Percentiles rank a stretch among this genome's conserved stretches.
These are phyloP conservation scores for Calameuta idolon DNA, from an alignment of 2,888 invertebrate species.

Conservation along the genomic window DNA sequence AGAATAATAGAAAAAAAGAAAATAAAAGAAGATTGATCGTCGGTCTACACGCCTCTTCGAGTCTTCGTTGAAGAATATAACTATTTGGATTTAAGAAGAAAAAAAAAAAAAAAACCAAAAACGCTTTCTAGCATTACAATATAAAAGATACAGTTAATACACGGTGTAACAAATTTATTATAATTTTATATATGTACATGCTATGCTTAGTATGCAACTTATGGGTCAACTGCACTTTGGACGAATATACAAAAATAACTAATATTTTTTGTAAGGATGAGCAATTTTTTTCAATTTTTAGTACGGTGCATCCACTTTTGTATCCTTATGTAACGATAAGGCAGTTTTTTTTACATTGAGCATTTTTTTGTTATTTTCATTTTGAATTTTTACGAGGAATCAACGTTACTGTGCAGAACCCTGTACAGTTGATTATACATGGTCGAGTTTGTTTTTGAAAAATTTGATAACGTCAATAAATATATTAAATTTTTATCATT, in stretches of 20 bases:
- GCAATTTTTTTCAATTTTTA: not conserved
- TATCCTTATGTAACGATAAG: not conserved
- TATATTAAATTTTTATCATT: not conserved
- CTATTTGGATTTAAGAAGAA: not conserved
- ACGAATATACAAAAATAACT: not conserved
- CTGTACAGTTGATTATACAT: not conserved
- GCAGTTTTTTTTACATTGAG: not conserved
- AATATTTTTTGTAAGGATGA: not conserved
- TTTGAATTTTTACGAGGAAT: not conserved
- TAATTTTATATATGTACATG: not conserved
- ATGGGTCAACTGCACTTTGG: not conserved
- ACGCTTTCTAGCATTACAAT: not conserved
- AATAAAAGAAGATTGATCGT: not conserved
- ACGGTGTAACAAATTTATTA: not conserved
- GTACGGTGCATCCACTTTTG: not conserved
- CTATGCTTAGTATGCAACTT: not conserved
- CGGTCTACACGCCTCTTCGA: not conserved
- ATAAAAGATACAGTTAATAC: not conserved
- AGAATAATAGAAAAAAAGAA: not conserved
- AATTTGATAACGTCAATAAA: not conserved
- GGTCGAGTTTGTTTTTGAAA: too few relatives aligned
- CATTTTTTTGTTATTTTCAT: not conserved
- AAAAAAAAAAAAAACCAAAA: not conserved
- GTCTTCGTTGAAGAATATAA: not conserved
- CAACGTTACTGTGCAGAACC: not conserved